Conservation (phyloP, 2,888 invertebrate species). For the Hedychridium roseum region DNA sequence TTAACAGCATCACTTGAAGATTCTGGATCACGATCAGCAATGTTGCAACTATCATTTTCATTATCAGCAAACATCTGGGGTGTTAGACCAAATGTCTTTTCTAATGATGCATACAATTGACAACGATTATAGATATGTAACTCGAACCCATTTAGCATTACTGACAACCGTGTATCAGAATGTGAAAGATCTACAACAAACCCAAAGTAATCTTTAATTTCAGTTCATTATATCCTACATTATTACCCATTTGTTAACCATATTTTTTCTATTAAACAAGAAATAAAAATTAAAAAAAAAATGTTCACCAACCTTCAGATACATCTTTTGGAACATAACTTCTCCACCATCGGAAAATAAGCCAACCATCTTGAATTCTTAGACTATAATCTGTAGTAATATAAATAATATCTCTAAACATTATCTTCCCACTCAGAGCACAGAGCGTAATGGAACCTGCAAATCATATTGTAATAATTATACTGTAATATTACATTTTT, state of each 20-base stretch:
- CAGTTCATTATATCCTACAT: not conserved
- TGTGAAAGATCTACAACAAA: slow-evolving; percentile 86
- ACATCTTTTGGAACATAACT: slow-evolving; percentile 94
- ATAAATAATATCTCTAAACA: slow-evolving; percentile 96
- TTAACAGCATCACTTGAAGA: slow-evolving; percentile 49
- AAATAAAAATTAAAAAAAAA: slow-evolving; percentile 8
- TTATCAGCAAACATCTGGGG: slow-evolving; percentile 77
- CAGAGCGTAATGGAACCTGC: slow-evolving; percentile 93
- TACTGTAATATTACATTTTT: no score
- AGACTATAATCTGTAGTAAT: slow-evolving; percentile 93
- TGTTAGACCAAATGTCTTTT: slow-evolving; percentile 86
- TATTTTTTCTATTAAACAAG: not conserved
- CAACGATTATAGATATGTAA: slow-evolving; percentile 95
- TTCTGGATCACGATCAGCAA: slow-evolving; percentile 51
- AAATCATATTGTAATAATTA: slow-evolving; percentile 33
- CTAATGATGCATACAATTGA: slow-evolving; percentile 84
- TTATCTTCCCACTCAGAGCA: slow-evolving; percentile 96
- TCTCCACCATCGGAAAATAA: slow-evolving; percentile 98
- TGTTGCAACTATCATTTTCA: slow-evolving; percentile 59
- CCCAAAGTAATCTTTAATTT: not conserved
- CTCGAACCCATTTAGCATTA: slow-evolving; percentile 93
- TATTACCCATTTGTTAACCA: not conserved
- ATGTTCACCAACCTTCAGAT: slow-evolving; percentile 77
- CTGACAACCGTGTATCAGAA: slow-evolving; percentile 89
- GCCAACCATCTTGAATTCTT: slow-evolving; percentile 94